phyloP scores from a whole-genome alignment of 2,888 invertebrate species.

The Baccha elongata region DNA sequence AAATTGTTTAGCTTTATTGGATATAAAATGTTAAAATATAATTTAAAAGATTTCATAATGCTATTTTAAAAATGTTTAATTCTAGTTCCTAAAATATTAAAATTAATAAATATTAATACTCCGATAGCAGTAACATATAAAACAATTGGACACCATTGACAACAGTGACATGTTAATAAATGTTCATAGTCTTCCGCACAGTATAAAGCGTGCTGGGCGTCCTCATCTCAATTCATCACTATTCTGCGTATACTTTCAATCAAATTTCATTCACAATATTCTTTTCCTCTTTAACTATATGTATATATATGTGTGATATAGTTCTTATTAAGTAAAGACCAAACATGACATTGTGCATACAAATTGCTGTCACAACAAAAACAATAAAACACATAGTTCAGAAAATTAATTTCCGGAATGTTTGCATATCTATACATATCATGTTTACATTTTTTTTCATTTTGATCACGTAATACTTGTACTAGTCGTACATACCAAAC shows the following conservation, averaged over 20 bases:
- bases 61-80: too few species aligned
- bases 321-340: conserved; percentile 31
- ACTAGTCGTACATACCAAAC: neutral
- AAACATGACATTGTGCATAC: conserved; percentile 32
- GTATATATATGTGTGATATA: conserved; percentile 11
- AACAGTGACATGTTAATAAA: conserved; percentile 5
- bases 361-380: conserved; percentile 12
- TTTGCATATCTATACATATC: neutral
- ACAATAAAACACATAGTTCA: conserved; percentile 18
- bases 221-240: conserved; percentile 1
- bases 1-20: too few species aligned
- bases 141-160: neutral
- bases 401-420: conserved; percentile 42
- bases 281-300: neutral
- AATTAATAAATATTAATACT: too few species aligned
- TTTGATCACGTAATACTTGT: conserved; percentile 35
- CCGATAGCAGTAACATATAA: neutral
- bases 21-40: too few species aligned
- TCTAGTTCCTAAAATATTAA: too few species aligned
- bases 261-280: conserved; percentile 2
- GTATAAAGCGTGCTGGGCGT: conserved; percentile 14
- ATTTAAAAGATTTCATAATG: too few species aligned
- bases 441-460: conserved; percentile 11
- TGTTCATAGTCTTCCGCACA: conserved; percentile 18
- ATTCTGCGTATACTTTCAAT: conserved; percentile 42